Conservation (phyloP, 2,113 vertebrate genomes). For the Erythrolamprus reginae region DNA sequence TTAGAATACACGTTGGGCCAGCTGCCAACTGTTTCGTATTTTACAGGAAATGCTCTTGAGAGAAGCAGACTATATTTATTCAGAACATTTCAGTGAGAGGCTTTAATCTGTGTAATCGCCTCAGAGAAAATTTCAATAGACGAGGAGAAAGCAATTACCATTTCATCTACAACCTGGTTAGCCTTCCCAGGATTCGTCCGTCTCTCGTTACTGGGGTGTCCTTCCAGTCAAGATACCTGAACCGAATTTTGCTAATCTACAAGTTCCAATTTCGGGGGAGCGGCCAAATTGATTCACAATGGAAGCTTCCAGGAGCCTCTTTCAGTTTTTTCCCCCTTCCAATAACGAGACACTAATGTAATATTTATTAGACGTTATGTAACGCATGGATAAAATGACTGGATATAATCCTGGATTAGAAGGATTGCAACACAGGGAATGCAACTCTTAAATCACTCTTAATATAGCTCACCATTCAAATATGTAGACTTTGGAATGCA, state of each 20-base stretch:
- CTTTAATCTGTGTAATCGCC: constrained; percentile 72
- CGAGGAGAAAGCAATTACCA: constrained; percentile 71
- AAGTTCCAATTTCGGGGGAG: constrained; percentile 1
- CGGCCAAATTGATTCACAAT: constrained; percentile 22
- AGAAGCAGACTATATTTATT: constrained; percentile 66
- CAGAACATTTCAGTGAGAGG: constrained; percentile 59
- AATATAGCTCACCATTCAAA: constrained; percentile 37
- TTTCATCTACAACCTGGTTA: constrained; percentile 66
- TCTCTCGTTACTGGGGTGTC: constrained; percentile 38
- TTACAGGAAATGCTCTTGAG: constrained; percentile 33
- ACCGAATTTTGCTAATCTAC: constrained; percentile 21
- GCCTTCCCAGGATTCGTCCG: constrained; percentile 49
- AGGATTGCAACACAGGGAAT: constrained; percentile 45
- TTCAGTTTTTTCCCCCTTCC: constrained; percentile 13
- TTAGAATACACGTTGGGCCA: constrained; percentile 7
- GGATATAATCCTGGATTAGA: constrained; percentile 81
- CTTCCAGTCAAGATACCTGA: constrained; percentile 39
- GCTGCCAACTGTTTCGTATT: constrained; percentile 28
- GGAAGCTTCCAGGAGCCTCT: constrained; percentile 22
- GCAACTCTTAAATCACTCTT: constrained; percentile 46
- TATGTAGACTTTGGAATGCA: neutral
- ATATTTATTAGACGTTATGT: constrained; percentile 59
- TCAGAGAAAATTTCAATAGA: constrained; percentile 71
- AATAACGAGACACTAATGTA: constrained; percentile 36
- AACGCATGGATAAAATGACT: constrained; percentile 66